A percentile compares a stretch with the other conserved stretches of the same genome.
Conservation (phyloP, 23 tunicate genomes). For the Trididemnum miniatum region DNA sequence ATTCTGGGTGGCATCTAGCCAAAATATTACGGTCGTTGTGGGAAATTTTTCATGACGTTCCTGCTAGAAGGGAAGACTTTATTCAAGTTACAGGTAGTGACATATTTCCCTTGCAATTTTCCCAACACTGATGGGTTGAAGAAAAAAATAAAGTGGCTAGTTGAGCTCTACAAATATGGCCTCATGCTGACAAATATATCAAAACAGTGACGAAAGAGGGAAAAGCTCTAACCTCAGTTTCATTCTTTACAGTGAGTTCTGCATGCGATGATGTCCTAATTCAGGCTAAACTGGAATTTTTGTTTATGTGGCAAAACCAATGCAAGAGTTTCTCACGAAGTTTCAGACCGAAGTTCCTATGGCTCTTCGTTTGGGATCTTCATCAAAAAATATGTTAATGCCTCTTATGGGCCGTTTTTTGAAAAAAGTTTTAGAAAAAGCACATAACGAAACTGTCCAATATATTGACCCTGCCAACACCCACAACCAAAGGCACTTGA, state of each 20-base stretch:
- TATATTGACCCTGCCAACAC: conserved; percentile 13
- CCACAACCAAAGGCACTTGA: not conserved
- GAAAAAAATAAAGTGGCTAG: conserved; percentile 13
- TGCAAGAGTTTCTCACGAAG: conserved; percentile 15
- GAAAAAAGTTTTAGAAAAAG: no score
- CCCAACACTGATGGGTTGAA: conserved; percentile 16
- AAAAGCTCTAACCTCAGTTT: not conserved
- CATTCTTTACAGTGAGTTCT: not conserved
- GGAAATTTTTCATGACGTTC: not conserved
- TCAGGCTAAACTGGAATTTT: conserved; percentile 16
- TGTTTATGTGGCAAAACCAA: not conserved
- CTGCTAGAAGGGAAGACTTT: conserved; percentile 30
- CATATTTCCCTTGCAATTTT: conserved; percentile 10
- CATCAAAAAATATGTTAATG: not conserved
- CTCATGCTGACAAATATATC: not conserved
- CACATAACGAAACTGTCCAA: no score
- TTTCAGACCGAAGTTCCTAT: not conserved
- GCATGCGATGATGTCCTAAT: conserved; percentile 14
- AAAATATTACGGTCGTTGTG: not conserved
- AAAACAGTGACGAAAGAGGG: not conserved
- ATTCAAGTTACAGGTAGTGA: not conserved
- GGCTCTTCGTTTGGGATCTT: not conserved
- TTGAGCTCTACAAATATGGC: not conserved
- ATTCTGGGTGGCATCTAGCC: not conserved
- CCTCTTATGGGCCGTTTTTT: not conserved